phyloP scores from a whole-genome alignment of 2,113 vertebrate species.

The Catagonus wagneri region DNA sequence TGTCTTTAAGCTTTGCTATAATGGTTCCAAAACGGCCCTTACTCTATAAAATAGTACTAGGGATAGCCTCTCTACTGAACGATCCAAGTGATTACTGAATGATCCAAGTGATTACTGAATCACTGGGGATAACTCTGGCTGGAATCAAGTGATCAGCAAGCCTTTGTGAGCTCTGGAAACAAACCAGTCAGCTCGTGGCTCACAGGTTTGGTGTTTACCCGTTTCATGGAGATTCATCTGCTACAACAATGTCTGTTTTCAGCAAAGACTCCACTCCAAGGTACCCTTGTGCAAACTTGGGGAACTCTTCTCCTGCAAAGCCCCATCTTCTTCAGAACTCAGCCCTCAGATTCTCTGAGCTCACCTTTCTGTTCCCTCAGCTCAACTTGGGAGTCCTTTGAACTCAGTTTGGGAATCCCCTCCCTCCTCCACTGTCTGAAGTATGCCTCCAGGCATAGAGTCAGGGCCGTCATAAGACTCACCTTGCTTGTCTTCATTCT shows the following conservation, averaged over 20 bases:
- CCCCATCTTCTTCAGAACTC: not conserved
- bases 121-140: not conserved
- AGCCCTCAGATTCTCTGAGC: not conserved
- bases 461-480: fast-evolving
- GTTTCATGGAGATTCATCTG: not conserved
- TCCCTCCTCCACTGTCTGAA: not conserved
- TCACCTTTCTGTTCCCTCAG: not conserved
- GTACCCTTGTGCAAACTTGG: not conserved
- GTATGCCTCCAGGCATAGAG: not conserved
- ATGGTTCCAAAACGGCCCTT: too few relatives aligned
- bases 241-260: fast-evolving
- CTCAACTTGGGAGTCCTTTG: not conserved
- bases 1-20: not conserved
- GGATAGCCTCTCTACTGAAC: not conserved
- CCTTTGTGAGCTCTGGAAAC: not conserved
- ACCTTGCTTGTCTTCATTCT: not conserved
- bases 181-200: not conserved
- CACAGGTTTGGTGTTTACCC: not conserved
- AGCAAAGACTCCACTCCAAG: not conserved
- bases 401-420: not conserved
- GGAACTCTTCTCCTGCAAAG: not conserved
- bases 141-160: too few relatives aligned
- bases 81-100: not conserved
- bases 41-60: not conserved
- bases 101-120: not conserved